Base-by-base conservation (phyloP, 2,888 invertebrate species). In the Rhagonycha lutea region DNA sequence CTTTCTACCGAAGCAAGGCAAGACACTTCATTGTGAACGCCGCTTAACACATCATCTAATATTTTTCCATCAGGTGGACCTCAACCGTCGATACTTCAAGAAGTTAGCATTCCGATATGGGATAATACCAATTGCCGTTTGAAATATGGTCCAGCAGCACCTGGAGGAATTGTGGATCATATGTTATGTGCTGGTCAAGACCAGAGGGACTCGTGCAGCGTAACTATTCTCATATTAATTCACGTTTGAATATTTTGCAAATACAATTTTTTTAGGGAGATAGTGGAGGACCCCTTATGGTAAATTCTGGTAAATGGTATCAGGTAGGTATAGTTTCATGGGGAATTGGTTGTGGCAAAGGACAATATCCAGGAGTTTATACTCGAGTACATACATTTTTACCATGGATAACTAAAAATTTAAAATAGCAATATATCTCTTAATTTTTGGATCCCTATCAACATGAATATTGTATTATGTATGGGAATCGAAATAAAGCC, bases 341-440 rank as follows among this genome's bases (percentile, higher is more conserved):
- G 96, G 96, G 96, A 78, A 96, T 96, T 82, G 96, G 96, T 60
- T 96, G 96, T 86, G 96, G 96, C 73, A 96, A 96, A 88, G 96
- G 96, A 18, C 95, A 95, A 85, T 96, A 95, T 88, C 96, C 96
- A 0, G 97, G 96, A 14, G 96, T 97, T 3, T 97, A 97, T 87
- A 95, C 96, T 0, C 91, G 96, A 81, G 93, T 96, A 76, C 94
- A 95, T 68, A 91, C 93, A 81, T 94, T 96, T 89, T 87, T 95
- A 82, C 94, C 94, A 24, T 96, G 96, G 96, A 96, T 96, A 84
- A 91, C 91, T 83, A 96, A 95, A 88, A 96, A 96, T 87, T 90
- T 94, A 72, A 93, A 94, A 87, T 29, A 74, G 70, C 65, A 73
- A 70, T 73, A n/a, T 69, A 47, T n/a, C 47, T 47, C 12, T 47